phyloP scores from a whole-genome alignment of 2,888 invertebrate species.

The Sarcophaga caerulescens region DNA sequence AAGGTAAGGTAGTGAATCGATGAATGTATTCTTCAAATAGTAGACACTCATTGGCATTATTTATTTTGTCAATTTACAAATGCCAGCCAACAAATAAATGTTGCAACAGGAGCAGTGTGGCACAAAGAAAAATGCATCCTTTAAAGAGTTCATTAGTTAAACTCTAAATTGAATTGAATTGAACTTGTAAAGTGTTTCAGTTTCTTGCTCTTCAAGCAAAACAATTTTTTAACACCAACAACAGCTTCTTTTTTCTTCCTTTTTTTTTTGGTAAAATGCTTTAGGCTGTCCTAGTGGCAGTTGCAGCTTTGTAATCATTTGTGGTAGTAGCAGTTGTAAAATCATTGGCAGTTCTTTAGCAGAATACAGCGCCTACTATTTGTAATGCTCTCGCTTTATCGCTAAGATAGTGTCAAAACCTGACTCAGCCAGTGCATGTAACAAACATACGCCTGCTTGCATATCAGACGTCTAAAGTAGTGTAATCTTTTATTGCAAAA shows the following conservation, averaged over 20 bases:
- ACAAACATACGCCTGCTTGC: constrained; percentile 17
- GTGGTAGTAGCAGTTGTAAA: constrained; percentile 17
- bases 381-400: constrained; percentile 65
- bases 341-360: background rate
- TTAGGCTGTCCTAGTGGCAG: background rate
- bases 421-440: constrained; percentile 44
- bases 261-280: background rate
- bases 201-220: constrained; percentile 41
- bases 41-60: constrained; percentile 72
- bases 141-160: constrained; percentile 75
- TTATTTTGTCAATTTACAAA: constrained; percentile 78
- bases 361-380: constrained; percentile 53
- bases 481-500: background rate
- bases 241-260: background rate
- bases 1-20: constrained; percentile 21
- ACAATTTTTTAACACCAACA: constrained; percentile 68
- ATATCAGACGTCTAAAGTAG: background rate
- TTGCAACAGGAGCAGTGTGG: constrained; percentile 36
- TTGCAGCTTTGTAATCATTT: background rate
- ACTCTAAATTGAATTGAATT: constrained; percentile 66
- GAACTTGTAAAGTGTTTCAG: constrained; percentile 53
- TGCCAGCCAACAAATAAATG: constrained; percentile 48
- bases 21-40: constrained; percentile 59
- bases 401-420: constrained; percentile 65
- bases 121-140: constrained; percentile 30